phyloP scores from a whole-genome alignment of 1,140 invertebrate genomes.

The Neodiprion pinetum region DNA sequence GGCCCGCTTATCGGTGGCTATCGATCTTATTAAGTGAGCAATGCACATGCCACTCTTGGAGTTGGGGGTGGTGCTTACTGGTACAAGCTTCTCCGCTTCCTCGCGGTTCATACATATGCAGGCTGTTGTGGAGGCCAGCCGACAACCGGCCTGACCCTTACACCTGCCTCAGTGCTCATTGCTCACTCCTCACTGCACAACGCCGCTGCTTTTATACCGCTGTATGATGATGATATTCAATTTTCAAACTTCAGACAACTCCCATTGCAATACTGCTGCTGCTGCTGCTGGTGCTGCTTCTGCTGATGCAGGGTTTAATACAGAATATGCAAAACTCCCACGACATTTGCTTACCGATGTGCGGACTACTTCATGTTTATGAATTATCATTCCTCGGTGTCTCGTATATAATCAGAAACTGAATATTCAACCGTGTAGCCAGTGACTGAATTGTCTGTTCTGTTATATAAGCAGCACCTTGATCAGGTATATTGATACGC shows the following conservation, averaged over 20 bases:
- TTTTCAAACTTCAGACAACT: not conserved
- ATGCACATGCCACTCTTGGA: slow-evolving; percentile 43
- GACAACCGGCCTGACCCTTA: not conserved
- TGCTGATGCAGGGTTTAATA: too few relatives aligned
- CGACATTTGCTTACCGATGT: too few relatives aligned
- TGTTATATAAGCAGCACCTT: too few relatives aligned
- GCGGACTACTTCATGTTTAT: too few relatives aligned
- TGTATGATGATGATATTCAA: not conserved
- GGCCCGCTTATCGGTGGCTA: slow-evolving; percentile 31
- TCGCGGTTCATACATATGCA: slow-evolving; percentile 7
- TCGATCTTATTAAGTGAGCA: slow-evolving; percentile 58
- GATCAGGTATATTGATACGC: too few relatives aligned
- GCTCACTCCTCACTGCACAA: not conserved
- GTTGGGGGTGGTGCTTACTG: slow-evolving; percentile 2
- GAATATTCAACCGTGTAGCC: too few relatives aligned
- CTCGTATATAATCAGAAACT: too few relatives aligned
- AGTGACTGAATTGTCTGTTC: too few relatives aligned
- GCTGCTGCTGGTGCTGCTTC: too few relatives aligned
- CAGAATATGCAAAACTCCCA: too few relatives aligned
- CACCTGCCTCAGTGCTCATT: slow-evolving; percentile 3
- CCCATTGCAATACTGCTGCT: too few relatives aligned
- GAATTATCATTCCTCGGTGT: too few relatives aligned
- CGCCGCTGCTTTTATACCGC: not conserved
- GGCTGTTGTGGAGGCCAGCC: not conserved
- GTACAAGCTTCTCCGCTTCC: slow-evolving; percentile 1